Conservation (phyloP, 2,797 vertebrate genomes). For the Nyctibius grandis region DNA sequence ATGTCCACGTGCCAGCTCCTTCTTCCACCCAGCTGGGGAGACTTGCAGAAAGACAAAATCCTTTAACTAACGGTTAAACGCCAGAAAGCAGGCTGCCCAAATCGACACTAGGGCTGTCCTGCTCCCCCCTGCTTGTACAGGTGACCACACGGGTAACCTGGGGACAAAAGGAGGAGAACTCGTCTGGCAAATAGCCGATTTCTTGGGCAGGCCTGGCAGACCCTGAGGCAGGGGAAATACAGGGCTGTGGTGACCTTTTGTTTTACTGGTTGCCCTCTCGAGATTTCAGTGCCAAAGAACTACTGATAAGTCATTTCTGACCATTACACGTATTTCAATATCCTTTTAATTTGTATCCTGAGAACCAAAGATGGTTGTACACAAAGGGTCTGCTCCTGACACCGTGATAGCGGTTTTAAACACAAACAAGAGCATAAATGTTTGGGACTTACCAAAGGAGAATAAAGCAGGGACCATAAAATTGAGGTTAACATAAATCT, state of each 20-base stretch:
- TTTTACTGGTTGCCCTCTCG: background rate
- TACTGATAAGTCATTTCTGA: background rate
- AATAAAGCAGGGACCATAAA: background rate
- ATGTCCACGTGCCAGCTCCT: background rate
- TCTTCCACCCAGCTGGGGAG: background rate
- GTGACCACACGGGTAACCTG: background rate
- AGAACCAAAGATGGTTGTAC: background rate
- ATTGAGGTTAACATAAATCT: background rate
- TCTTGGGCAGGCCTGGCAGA: background rate
- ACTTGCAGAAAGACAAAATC: background rate
- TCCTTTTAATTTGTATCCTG: background rate
- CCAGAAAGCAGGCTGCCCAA: background rate
- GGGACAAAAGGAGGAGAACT: background rate
- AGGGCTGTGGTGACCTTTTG: background rate
- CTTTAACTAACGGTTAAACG: background rate
- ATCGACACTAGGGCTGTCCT: background rate
- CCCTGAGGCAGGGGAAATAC: background rate
- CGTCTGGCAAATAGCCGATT: background rate
- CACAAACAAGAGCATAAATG: slow-evolving; percentile 44
- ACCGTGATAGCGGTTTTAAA: background rate
- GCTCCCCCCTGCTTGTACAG: background rate
- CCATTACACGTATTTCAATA: background rate
- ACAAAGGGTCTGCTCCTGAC: background rate
- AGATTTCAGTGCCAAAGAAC: background rate
- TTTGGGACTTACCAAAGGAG: slow-evolving; percentile 69